Percentiles rank a stretch among this genome's conserved stretches.
Evolutionary conservation across 2,797 vertebrate species (phyloP).

Genomic region (Mus spretus): DNA sequence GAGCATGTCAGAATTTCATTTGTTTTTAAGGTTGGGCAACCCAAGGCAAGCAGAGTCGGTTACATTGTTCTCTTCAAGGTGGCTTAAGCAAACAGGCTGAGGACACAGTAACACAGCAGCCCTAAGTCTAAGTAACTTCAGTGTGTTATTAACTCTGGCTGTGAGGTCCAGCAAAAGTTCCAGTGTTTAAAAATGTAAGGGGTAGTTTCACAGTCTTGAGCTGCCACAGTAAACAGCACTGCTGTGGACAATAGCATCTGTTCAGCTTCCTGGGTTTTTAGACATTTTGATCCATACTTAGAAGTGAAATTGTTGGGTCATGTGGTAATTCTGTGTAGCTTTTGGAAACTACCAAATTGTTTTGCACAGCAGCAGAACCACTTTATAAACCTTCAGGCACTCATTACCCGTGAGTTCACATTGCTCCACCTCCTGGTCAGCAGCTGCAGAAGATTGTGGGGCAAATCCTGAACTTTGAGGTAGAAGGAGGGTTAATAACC

Average conservation of each 20-base stretch:
- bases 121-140: not conserved
- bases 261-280: not conserved
- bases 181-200: too few species aligned
- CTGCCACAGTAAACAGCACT: not conserved
- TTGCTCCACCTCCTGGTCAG: not conserved
- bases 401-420: fast-evolving
- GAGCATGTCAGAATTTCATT: not conserved
- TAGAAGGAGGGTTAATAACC: not conserved
- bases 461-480: not conserved
- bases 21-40: not conserved
- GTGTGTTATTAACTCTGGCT: not conserved
- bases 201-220: not conserved
- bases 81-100: not conserved
- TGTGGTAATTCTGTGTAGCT: not conserved
- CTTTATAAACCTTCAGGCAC: not conserved
- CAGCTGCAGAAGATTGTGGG: not conserved
- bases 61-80: not conserved
- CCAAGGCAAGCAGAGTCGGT: not conserved
- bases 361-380: not conserved
- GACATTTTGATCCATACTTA: not conserved
- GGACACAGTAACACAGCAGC: not conserved
- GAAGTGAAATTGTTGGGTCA: not conserved
- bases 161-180: not conserved
- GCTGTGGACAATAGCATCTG: not conserved
- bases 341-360: not conserved